Evolutionary conservation across 2,113 vertebrate species (phyloP).

Genomic region (Labeo rohita): DNA sequence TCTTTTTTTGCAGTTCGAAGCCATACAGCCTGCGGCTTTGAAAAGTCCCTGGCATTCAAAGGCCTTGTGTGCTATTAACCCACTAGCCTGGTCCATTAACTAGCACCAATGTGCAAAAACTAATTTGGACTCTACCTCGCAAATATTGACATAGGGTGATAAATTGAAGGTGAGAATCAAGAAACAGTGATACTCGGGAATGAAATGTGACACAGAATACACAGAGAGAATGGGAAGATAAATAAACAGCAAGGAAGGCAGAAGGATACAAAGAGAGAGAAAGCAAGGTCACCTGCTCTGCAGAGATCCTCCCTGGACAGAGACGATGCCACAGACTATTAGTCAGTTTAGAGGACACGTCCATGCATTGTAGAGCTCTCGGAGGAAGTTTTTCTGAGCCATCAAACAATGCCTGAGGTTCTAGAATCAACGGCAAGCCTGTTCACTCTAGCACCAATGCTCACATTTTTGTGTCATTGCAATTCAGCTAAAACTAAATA

Average conservation of each 20-base stretch:
- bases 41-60: not conserved
- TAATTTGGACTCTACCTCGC: not conserved
- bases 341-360: slow-evolving; percentile 18
- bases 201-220: slow-evolving; percentile 29
- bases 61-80: not conserved
- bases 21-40: not conserved
- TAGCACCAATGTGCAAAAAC: not conserved
- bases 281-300: slow-evolving; percentile 38
- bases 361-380: not conserved
- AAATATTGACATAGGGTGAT: not conserved
- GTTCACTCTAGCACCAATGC: not conserved
- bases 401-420: not conserved
- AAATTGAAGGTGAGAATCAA: not conserved
- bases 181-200: not conserved
- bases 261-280: not conserved
- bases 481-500: not conserved
- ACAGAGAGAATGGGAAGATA: slow-evolving; percentile 53
- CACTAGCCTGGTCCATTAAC: not conserved
- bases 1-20: not conserved
- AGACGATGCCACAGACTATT: slow-evolving; percentile 11
- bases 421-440: slow-evolving; percentile 14
- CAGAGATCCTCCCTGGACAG: slow-evolving; percentile 9
- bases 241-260: not conserved
- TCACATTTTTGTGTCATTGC: not conserved
- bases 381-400: not conserved